Evolutionary conservation across 2,797 vertebrate genomes (phyloP).

Genomic region (Smutsia temminckii): DNA sequence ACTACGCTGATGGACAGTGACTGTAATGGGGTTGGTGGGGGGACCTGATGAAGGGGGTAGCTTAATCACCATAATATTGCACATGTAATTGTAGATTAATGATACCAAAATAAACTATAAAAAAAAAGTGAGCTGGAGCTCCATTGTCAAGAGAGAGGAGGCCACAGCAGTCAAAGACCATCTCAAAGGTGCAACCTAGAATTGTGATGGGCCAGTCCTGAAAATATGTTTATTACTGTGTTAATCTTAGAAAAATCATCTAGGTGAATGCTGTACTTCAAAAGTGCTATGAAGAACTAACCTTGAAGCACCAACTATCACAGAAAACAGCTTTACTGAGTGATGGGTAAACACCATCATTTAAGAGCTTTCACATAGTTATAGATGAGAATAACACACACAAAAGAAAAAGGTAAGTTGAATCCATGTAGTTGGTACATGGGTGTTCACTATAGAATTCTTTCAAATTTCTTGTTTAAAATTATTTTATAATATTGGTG

Average conservation of each 20-base stretch:
- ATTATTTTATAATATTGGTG: neutral
- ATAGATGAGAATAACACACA: neutral
- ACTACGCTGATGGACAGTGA: too few relatives aligned
- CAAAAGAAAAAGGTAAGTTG: neutral
- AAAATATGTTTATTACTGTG: neutral
- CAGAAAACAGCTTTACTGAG: neutral
- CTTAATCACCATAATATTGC: too few relatives aligned
- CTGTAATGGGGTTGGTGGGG: too few relatives aligned
- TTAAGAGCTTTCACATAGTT: constrained; percentile 5
- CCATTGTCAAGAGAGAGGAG: neutral
- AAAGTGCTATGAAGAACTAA: constrained; percentile 6
- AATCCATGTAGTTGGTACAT: neutral
- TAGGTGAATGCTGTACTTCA: constrained; percentile 9
- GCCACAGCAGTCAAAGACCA: neutral
- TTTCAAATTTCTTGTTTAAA: constrained; percentile 32
- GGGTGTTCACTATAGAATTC: neutral
- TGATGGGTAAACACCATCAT: neutral
- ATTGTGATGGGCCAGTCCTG: neutral
- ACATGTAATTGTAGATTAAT: too few relatives aligned
- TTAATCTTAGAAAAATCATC: neutral
- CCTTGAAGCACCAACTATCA: neutral
- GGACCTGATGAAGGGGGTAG: too few relatives aligned
- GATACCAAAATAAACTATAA: too few relatives aligned
- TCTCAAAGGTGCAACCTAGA: neutral
- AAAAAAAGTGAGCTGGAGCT: neutral